phyloP scores from a whole-genome alignment of 1,140 invertebrate species.

The Dreissena rostriformis region DNA sequence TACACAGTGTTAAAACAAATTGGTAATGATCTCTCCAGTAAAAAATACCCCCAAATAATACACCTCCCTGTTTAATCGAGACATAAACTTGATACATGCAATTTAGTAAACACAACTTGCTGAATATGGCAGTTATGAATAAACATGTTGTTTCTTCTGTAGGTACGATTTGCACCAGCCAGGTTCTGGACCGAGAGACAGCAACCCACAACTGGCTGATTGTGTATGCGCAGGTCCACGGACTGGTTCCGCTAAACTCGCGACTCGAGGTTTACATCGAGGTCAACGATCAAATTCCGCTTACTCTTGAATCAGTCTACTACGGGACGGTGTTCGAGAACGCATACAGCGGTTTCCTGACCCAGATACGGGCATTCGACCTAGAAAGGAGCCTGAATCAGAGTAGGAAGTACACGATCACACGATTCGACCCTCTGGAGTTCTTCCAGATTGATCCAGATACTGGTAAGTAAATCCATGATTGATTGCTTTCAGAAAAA shows the following conservation, averaged over 20 bases:
- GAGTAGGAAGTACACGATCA: constrained; percentile 90
- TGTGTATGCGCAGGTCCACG: constrained; percentile 94
- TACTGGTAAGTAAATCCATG: constrained; percentile 86
- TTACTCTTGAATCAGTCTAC: constrained; percentile 93
- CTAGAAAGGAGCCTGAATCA: constrained; percentile 87
- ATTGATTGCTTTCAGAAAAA: no score
- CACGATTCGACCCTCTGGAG: constrained; percentile 93
- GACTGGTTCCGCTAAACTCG: constrained; percentile 91
- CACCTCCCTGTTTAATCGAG: no score
- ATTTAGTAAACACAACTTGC: no score
- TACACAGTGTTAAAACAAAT: no score
- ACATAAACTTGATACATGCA: no score
- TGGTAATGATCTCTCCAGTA: no score
- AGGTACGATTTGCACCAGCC: constrained; percentile 92
- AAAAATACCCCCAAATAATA: no score
- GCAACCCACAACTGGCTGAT: constrained; percentile 96
- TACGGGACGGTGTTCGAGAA: constrained; percentile 93
- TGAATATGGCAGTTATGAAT: no score
- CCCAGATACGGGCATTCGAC: constrained; percentile 91
- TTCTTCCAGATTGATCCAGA: constrained; percentile 93
- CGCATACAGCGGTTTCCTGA: constrained; percentile 85
- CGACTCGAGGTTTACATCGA: constrained; percentile 89
- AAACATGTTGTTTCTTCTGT: constrained; percentile 78
- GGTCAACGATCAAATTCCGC: constrained; percentile 96
- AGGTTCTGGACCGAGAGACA: constrained; percentile 94